These are phyloP conservation scores for human DNA, from an alignment of 2,113 vertebrate genomes.

Conservation along the genomic window GRCh38 chr5:156400501-156401000, in stretches of 20 bases:
- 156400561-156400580: neutral
- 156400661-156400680: slow-evolving; percentile 8
- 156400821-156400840: slow-evolving; percentile 62
- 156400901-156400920: neutral
- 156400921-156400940: neutral
- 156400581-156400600: neutral
- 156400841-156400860: neutral
- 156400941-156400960: too few species aligned
- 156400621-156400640: slow-evolving; percentile 31
- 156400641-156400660: slow-evolving; percentile 8
- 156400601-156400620: neutral
- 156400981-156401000: neutral
- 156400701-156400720: slow-evolving; percentile 57
- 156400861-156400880: neutral
- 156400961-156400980: neutral
- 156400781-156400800: slow-evolving; percentile 46
- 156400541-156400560: neutral
- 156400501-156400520: neutral
- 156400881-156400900: neutral
- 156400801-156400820: slow-evolving; percentile 71
- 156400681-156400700: slow-evolving; percentile 53
- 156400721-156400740: neutral
- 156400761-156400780: slow-evolving; percentile 63
- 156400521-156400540: neutral
- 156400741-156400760: slow-evolving; percentile 48